Conservation (phyloP, 1,140 invertebrate genomes). For the Drosophila watanabei region DNA sequence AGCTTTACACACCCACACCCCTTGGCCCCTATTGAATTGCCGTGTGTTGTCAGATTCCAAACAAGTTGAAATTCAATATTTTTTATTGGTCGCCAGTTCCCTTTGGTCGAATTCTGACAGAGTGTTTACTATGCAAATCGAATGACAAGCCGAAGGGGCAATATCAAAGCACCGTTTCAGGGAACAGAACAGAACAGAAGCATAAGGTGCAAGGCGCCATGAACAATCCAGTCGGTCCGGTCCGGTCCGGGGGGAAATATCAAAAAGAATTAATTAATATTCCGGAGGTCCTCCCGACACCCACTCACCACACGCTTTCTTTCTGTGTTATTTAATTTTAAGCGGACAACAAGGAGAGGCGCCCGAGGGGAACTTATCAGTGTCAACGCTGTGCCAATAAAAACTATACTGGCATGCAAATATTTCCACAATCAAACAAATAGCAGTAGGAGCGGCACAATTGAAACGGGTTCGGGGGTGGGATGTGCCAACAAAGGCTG, state of each 20-base stretch:
- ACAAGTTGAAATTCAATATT: conserved; percentile 53
- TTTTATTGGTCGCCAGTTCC: conserved; percentile 44
- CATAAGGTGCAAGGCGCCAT: conserved; percentile 16
- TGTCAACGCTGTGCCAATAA: conserved; percentile 83
- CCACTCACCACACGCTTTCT: neutral
- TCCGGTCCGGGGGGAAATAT: conserved; percentile 10
- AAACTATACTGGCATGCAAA: conserved; percentile 82
- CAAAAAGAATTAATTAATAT: conserved; percentile 65
- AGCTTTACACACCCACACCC: neutral
- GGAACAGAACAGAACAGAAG: neutral
- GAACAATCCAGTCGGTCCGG: neutral
- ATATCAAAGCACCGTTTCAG: conserved; percentile 20
- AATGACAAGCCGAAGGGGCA: conserved; percentile 67
- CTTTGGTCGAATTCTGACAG: conserved; percentile 47
- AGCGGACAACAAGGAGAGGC: conserved; percentile 23
- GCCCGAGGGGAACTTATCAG: conserved; percentile 79
- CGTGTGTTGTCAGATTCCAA: conserved; percentile 7
- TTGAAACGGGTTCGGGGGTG: conserved; percentile 49
- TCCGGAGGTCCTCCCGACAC: conserved; percentile 34
- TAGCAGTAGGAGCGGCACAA: conserved; percentile 58
- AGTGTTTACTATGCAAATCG: conserved; percentile 77
- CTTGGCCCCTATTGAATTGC: neutral
- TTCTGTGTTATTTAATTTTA: conserved; percentile 69
- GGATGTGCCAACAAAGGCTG: conserved; percentile 60
- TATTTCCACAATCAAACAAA: conserved; percentile 82